These are phyloP conservation scores for Corbicula japonica DNA, from an alignment of 2,888 invertebrate species.

Conservation along the genomic window DNA sequence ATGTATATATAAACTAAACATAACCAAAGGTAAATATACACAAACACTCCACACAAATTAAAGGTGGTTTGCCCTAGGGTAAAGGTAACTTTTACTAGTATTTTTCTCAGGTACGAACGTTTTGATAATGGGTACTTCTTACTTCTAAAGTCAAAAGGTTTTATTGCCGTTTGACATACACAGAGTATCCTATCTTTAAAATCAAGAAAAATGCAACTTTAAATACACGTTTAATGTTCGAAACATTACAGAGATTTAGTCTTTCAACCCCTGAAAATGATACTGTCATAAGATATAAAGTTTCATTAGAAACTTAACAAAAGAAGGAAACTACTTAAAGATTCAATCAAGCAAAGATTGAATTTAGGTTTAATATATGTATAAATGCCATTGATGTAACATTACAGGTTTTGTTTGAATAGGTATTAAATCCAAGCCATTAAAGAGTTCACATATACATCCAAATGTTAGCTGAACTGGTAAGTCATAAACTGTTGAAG, in stretches of 20 bases:
- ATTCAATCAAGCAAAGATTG: neutral
- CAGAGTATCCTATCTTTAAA: too few species aligned
- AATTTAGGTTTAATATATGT: neutral
- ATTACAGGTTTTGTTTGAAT: neutral
- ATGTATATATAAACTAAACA: slow-evolving; percentile 14
- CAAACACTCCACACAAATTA: slow-evolving; percentile 9
- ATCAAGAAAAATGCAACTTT: neutral
- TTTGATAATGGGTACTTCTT: slow-evolving; percentile 15
- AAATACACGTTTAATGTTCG: slow-evolving; percentile 3
- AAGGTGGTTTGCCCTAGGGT: slow-evolving; percentile 16
- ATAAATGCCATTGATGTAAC: neutral
- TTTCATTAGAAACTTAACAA: slow-evolving; percentile 18
- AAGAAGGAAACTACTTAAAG: slow-evolving; percentile 15
- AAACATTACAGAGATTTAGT: too few species aligned
- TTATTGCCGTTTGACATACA: slow-evolving; percentile 13
- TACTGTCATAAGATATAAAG: neutral
- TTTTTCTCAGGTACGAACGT: slow-evolving; percentile 3
- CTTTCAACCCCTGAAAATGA: slow-evolving; percentile 11
- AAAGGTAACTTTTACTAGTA: neutral
- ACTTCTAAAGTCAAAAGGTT: neutral
- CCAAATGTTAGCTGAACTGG: too few species aligned
- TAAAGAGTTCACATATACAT: too few species aligned
- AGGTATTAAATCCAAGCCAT: too few species aligned
- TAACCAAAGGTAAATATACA: neutral
- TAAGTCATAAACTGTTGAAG: too few species aligned